These are phyloP conservation scores for Drosophila lacertosa DNA, from an alignment of 1,140 invertebrate species.

Conservation along the genomic window DNA sequence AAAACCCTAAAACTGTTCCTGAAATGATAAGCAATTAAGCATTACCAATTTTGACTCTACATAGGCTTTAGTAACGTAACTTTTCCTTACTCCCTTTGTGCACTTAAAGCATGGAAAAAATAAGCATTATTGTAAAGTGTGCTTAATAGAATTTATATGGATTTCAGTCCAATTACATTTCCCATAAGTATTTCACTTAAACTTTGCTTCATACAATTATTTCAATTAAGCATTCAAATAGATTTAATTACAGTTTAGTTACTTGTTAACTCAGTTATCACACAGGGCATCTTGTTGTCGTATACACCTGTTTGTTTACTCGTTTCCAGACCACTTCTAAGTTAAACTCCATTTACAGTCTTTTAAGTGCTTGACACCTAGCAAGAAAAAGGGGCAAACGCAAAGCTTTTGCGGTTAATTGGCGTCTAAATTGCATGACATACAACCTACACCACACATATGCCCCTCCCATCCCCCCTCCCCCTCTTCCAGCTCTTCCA, in stretches of 20 bases:
- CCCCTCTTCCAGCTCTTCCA: neutral
- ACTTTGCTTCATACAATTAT: neutral
- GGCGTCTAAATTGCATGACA: conserved; percentile 64
- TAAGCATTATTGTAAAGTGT: too few species aligned
- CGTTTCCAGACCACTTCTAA: neutral
- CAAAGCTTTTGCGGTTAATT: conserved; percentile 69
- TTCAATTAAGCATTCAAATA: neutral
- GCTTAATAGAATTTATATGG: too few species aligned
- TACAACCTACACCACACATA: neutral
- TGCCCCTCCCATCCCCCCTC: neutral
- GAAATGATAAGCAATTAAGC: too few species aligned
- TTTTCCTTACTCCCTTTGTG: too few species aligned
- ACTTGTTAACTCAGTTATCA: too few species aligned
- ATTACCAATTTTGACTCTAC: too few species aligned
- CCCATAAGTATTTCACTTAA: neutral
- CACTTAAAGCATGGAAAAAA: too few species aligned
- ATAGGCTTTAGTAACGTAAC: too few species aligned
- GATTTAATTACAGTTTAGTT: neutral
- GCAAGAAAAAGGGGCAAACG: conserved; percentile 28
- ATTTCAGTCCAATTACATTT: too few species aligned
- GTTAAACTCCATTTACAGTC: conserved; percentile 34
- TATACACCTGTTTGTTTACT: conserved; percentile 28
- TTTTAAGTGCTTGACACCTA: conserved; percentile 30
- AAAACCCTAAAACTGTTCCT: too few species aligned
- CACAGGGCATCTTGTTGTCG: neutral